Conservation (phyloP, 2,888 invertebrate genomes). For the Coelinius sp. region DNA sequence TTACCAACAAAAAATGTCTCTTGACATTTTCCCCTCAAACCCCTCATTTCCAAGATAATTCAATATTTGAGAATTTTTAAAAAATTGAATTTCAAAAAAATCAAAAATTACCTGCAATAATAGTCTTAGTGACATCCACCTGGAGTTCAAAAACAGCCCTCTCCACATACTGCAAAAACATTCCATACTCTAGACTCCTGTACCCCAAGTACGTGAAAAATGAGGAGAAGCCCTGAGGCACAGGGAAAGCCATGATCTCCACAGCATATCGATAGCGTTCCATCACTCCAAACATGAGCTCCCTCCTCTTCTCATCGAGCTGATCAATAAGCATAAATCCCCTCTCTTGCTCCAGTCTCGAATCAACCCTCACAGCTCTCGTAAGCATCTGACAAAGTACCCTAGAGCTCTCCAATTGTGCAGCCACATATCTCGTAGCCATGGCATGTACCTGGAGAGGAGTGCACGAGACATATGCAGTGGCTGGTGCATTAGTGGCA, state of each 20-base stretch:
- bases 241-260: slow-evolving; percentile 84
- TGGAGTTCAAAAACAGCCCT: slow-evolving; percentile 89
- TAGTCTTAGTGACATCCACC: slow-evolving; percentile 88
- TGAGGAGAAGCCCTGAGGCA: slow-evolving; percentile 90
- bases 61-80: too few species aligned
- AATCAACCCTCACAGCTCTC: slow-evolving; percentile 79
- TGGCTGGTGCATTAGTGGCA: slow-evolving; percentile 67
- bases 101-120: slow-evolving; percentile 84
- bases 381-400: slow-evolving; percentile 83
- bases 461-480: slow-evolving; percentile 71
- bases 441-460: slow-evolving; percentile 84
- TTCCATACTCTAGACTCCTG: slow-evolving; percentile 81
- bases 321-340: slow-evolving; percentile 87
- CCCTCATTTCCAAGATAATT: too few species aligned
- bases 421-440: slow-evolving; percentile 85
- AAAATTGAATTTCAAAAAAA: too few species aligned
- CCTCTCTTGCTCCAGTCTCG: slow-evolving; percentile 79
- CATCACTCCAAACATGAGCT: slow-evolving; percentile 82
- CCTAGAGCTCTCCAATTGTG: slow-evolving; percentile 85
- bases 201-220: slow-evolving; percentile 91
- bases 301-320: slow-evolving; percentile 79
- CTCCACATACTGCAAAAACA: slow-evolving; percentile 88
- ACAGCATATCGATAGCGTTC: slow-evolving; percentile 87
- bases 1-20: too few species aligned
- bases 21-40: too few species aligned